Base-by-base conservation (phyloP, 2,113 vertebrate genomes). In the Plecturocebus donacophilus region DNA sequence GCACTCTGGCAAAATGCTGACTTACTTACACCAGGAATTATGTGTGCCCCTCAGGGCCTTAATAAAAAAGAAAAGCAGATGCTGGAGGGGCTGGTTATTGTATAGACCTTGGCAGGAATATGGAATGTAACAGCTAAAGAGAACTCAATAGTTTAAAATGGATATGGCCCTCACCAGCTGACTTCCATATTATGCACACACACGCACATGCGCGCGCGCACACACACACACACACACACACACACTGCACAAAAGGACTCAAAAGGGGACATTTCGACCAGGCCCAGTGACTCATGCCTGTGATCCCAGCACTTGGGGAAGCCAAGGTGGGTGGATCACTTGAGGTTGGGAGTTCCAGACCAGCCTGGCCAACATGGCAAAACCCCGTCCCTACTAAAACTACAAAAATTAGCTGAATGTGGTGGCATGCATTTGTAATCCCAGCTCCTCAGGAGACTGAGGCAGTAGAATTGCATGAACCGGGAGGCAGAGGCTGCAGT, bases 1-100 rank as follows among this genome's bases (percentile, higher is more conserved):
- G 90, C n/a, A 2, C 8, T 27, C 12, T 42, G 25, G 49, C 17
- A 80, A 93, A 97, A 93, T 90, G 84, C 49, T 45, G 77, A 97
- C 89, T 85, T 95, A 97, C 89, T 85, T 95, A 96, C 86, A 70
- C 66, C 61, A 95, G 90, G 90, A 97, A 97, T 92, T 85, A 66
- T 61, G 83, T 75, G 61, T 96, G 82, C 77, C 92, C 83, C 87
- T 85, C 49, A 20, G 75, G 38, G 54, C 32, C 97, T 97, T 96
- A 89, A 64, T 76, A 30, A 40, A 38, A 75, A 82, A 76, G 58
- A 81, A 95, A 91, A 85, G 82, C 93, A 98, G 96, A 96, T 83
- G 82, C 56, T 77, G 3, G 87, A 83, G 40, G 35, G 20, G 25
- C 93, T 47, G 84, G 66, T 88, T 92, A 58, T 75, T 77, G 1